Base-by-base conservation (phyloP, 2,113 vertebrate species). In the Noturus placidus region DNA sequence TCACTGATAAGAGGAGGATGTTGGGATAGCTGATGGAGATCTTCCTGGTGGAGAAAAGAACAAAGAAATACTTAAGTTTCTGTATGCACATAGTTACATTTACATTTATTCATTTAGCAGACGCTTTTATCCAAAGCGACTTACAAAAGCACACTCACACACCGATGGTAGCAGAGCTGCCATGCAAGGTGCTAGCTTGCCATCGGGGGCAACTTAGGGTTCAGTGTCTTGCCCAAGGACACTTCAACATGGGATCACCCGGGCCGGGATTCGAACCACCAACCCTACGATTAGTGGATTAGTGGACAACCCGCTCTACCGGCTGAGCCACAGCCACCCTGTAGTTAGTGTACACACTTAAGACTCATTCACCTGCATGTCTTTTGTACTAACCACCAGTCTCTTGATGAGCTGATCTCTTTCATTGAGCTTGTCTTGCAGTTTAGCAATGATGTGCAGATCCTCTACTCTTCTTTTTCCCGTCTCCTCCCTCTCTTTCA, bases 401-500 rank as follows among this genome's bases (percentile, higher is more conserved):
- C 96, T 95, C 92, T 96, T 97, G 87, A 97, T 97, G 92, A 97
- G 94, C 87, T 96, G 96, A 89, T 99, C 97, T 91, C 96, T 95
- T 93, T 98, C 97, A 9, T 89, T 95, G 91, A 99, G 90, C 89
- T 95, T 96, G 89, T 96, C 96, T 94, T 98, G 96, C 85, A 99
- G 95, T 86, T 95, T 96, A 87, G 95, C 95, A 90, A 97, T 94
- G 88, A 95, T 91, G 89, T 97, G 96, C 78, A 95, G 88, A 84
- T 97, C 97, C 82, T 98, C 97, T 1, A 95, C 93, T 67, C 94
- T 92, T 83, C 96, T 97, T 87, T 92, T 96, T 54, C 95, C 93
- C 56, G 96, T 97, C 89, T 97, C 96, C 93, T 98, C 96, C 17
- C 95, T 93, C 89, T 97, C 97, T 79, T 96, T 96, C 92, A 97